Percentiles rank a stretch among this genome's conserved stretches.
phyloP scores from a whole-genome alignment of 2,888 invertebrate genomes.

The Eudasyphora cyanicolor region DNA sequence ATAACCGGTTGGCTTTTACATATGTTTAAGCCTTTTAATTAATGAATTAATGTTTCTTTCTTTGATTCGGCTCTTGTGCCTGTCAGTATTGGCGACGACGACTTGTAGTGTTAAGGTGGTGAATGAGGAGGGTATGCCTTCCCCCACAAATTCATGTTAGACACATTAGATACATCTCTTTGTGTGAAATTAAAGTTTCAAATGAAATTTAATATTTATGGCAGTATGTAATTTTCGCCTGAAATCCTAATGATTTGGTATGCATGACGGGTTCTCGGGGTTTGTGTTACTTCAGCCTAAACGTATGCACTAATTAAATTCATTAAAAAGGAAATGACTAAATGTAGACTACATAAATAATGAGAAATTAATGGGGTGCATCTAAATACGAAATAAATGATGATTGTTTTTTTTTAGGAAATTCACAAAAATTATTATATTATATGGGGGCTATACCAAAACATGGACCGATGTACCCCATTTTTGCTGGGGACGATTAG shows the following conservation, averaged over 20 bases:
- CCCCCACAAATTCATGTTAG: too few species aligned
- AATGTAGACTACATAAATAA: constrained; percentile 29
- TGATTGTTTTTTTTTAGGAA: too few species aligned
- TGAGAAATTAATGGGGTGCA: not conserved
- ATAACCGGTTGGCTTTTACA: constrained; percentile 39
- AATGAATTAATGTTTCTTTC: constrained; percentile 60
- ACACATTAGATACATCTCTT: not conserved
- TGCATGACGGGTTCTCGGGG: constrained; percentile 47
- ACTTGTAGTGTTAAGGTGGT: not conserved
- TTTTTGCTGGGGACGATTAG: too few species aligned
- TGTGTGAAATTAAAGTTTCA: constrained; percentile 47
- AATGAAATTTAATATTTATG: constrained; percentile 59
- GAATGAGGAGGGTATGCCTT: not conserved
- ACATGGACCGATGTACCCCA: too few species aligned
- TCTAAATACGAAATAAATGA: too few species aligned
- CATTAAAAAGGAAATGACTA: constrained; percentile 43
- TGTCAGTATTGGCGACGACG: not conserved
- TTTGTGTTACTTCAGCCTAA: not conserved
- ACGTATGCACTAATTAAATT: constrained; percentile 40
- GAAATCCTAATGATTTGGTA: constrained; percentile 48
- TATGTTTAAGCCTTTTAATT: constrained; percentile 63
- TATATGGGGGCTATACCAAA: too few species aligned
- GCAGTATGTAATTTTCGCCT: constrained; percentile 34
- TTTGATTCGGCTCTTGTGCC: not conserved
- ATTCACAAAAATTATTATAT: too few species aligned